Conservation (phyloP, 2,797 vertebrate genomes). For the Dicrostonyx torquatus region DNA sequence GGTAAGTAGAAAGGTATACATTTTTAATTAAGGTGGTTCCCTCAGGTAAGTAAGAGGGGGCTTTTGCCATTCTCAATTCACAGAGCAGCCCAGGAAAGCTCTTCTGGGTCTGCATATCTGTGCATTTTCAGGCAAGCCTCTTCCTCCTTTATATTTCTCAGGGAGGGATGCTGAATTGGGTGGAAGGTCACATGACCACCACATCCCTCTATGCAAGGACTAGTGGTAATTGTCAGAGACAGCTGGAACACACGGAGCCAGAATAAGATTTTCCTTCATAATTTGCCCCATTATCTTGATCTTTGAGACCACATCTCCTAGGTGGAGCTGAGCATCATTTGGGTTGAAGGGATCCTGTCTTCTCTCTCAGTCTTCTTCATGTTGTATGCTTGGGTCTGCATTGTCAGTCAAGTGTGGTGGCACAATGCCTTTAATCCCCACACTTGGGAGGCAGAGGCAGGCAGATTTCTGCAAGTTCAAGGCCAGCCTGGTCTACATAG, state of each 20-base stretch:
- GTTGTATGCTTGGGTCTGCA: background rate
- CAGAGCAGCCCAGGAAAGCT: background rate
- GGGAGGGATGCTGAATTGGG: background rate
- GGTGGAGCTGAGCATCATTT: background rate
- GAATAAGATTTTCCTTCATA: constrained; percentile 30
- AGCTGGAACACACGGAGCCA: background rate
- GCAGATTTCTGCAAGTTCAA: background rate
- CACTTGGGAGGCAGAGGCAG: background rate
- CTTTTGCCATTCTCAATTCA: background rate
- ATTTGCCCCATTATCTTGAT: background rate
- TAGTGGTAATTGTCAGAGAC: background rate
- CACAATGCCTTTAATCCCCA: background rate
- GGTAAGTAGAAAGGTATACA: background rate
- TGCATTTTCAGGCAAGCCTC: background rate
- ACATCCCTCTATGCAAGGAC: background rate
- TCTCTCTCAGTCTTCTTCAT: background rate
- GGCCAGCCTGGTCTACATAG: background rate
- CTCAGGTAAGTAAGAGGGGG: background rate
- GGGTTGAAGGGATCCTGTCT: background rate
- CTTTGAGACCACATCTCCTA: background rate
- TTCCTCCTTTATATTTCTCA: background rate
- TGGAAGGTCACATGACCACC: background rate
- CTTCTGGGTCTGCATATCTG: background rate
- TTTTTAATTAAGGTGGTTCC: background rate
- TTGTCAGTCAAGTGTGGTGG: background rate